phyloP scores from a whole-genome alignment of 2,888 invertebrate genomes.

The Liposcelis brunnea region DNA sequence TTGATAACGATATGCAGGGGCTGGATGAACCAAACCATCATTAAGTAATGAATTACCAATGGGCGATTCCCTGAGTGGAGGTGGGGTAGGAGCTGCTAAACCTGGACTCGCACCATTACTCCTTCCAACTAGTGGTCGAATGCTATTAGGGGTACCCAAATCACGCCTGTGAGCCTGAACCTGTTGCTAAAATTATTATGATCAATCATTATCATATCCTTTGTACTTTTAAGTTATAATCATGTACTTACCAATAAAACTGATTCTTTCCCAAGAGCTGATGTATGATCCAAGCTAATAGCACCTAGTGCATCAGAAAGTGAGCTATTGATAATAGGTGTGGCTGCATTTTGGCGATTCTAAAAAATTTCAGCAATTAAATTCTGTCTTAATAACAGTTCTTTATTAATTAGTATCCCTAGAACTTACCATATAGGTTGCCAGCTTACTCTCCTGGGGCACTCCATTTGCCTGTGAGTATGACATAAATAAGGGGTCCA shows the following conservation, averaged over 20 bases:
- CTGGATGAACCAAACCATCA: background rate
- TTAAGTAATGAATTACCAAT: constrained; percentile 19
- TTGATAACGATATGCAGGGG: constrained; percentile 1
- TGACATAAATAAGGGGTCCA: constrained; percentile 59
- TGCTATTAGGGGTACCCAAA: background rate
- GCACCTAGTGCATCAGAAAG: background rate
- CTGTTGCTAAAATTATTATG: background rate
- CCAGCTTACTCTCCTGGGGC: constrained; percentile 70
- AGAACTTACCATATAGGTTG: constrained; percentile 57
- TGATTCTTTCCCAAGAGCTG: background rate
- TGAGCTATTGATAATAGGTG: constrained; percentile 20
- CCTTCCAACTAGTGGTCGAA: background rate
- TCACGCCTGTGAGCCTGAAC: background rate
- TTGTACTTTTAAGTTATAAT: background rate
- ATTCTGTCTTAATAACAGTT: background rate
- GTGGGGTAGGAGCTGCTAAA: background rate
- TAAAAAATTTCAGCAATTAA: background rate
- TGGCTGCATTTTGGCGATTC: constrained; percentile 12
- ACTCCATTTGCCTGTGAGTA: constrained; percentile 51
- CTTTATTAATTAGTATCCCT: background rate
- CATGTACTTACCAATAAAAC: background rate
- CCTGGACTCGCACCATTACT: constrained; percentile 3
- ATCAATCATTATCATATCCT: no score
- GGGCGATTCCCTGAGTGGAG: constrained; percentile 4
- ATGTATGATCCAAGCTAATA: background rate